A percentile compares a stretch with the other conserved stretches of the same genome.
Evolutionary conservation across 30 jellyfish, hydroid and myxozoan species (phyloP).

Genomic region (Hydractinia symbiolongicarpus): DNA sequence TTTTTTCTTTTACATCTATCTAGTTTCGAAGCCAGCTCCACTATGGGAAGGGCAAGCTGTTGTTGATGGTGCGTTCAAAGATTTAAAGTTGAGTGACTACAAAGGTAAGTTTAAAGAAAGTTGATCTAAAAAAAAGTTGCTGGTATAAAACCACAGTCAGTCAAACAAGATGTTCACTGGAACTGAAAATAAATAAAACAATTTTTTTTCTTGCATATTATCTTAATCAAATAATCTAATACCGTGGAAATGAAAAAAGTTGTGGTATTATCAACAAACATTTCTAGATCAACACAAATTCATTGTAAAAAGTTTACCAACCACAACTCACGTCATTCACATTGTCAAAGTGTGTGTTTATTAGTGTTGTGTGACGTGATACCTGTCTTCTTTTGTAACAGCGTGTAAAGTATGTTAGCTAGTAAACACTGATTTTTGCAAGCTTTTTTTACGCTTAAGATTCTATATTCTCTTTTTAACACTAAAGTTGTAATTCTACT

Average conservation of each 20-base stretch:
- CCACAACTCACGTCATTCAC: too few species aligned
- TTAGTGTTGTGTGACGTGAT: too few species aligned
- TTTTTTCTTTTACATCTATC: neutral
- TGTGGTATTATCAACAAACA: too few species aligned
- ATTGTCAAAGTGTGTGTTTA: too few species aligned
- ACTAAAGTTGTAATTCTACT: too few species aligned
- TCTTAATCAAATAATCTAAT: neutral
- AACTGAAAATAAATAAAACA: neutral
- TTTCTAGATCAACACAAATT: too few species aligned
- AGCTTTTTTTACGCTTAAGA: neutral
- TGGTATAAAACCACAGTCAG: neutral
- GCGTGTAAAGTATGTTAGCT: neutral
- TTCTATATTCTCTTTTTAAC: too few species aligned
- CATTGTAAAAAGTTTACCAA: too few species aligned
- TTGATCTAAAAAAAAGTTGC: neutral
- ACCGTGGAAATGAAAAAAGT: too few species aligned
- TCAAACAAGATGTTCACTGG: too few species aligned
- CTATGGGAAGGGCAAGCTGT: conserved; percentile 96
- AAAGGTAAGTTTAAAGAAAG: conserved; percentile 43
- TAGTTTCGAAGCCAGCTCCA: conserved; percentile 99
- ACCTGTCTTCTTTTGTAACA: neutral
- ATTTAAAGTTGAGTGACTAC: conserved; percentile 77
- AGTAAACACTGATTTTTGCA: neutral
- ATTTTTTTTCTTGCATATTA: neutral
- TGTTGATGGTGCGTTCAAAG: conserved; percentile 97